These are phyloP conservation scores for Protonemura montana DNA, from an alignment of 2,888 invertebrate genomes.

Conservation along the genomic window DNA sequence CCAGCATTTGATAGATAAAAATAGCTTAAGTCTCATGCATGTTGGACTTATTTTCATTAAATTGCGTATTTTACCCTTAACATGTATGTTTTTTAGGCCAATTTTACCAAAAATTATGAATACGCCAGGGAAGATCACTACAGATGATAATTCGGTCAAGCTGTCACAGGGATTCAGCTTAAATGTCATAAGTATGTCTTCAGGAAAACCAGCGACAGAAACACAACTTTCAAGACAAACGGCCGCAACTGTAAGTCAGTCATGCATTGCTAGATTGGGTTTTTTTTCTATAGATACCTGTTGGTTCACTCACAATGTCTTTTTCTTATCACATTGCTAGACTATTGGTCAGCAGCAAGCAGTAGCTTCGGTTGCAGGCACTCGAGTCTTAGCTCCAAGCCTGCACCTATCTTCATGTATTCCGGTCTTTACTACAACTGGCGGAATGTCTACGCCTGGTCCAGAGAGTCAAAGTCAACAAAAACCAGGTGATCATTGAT, in stretches of 20 bases:
- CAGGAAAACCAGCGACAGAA: background rate
- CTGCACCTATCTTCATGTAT: background rate
- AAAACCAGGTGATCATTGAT: conserved; percentile 1
- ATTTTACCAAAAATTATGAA: background rate
- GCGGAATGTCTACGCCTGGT: background rate
- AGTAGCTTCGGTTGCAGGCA: background rate
- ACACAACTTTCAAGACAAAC: background rate
- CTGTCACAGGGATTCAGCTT: background rate
- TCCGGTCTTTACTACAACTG: background rate
- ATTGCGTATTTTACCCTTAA: no score
- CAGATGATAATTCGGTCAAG: background rate
- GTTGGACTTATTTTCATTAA: no score
- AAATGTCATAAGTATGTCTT: background rate
- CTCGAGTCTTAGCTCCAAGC: conserved; percentile 9
- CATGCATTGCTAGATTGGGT: background rate
- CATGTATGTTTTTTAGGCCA: background rate
- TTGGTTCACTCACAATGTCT: no score
- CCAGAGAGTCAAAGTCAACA: background rate
- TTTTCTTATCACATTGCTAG: background rate
- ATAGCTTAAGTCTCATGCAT: background rate
- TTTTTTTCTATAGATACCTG: background rate
- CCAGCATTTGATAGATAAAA: background rate
- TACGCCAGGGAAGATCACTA: background rate
- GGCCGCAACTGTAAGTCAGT: background rate
- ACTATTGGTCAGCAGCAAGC: background rate